phyloP scores from a whole-genome alignment of 2,888 invertebrate genomes.

The Gastrophysa polygoni region DNA sequence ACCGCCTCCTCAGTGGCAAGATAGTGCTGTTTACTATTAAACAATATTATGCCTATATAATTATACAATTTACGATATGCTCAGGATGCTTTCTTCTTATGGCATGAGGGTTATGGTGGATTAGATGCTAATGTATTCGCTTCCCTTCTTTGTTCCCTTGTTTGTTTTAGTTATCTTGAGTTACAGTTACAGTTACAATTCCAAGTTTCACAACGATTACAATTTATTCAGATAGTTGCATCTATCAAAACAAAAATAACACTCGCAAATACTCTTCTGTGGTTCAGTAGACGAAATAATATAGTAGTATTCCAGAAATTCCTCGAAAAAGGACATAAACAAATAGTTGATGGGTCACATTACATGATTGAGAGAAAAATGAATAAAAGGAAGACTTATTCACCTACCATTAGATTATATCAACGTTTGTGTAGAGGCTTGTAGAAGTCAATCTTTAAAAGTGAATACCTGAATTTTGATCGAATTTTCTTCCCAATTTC shows the following conservation, averaged over 20 bases:
- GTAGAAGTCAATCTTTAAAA: constrained; percentile 34
- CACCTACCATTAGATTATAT: constrained; percentile 33
- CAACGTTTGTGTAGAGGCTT: constrained; percentile 26
- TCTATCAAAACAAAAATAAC: constrained; percentile 26
- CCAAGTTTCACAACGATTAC: constrained; percentile 5
- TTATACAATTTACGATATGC: constrained; percentile 29
- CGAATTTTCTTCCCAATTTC: background rate
- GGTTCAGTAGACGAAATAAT: constrained; percentile 27
- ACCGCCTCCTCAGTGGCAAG: background rate
- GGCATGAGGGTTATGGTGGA: constrained; percentile 19
- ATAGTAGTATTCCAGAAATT: constrained; percentile 42
- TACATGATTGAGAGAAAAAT: constrained; percentile 36
- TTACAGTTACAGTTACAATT: background rate
- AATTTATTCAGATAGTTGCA: constrained; percentile 23
- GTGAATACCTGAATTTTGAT: constrained; percentile 14
- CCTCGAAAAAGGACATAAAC: constrained; percentile 43
- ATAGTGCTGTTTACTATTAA: constrained; percentile 22
- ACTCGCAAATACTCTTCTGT: constrained; percentile 41
- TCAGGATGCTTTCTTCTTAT: constrained; percentile 22
- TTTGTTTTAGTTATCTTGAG: background rate
- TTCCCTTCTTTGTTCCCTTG: background rate
- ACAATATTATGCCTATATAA: constrained; percentile 27
- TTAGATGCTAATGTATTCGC: constrained; percentile 17
- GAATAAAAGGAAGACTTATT: constrained; percentile 22
- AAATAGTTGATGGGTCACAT: constrained; percentile 45